Evolutionary conservation across 1,140 invertebrate genomes (phyloP), one percentile per base, ranked within the genome.

Genomic region (Drosophila kepulauana): DNA sequence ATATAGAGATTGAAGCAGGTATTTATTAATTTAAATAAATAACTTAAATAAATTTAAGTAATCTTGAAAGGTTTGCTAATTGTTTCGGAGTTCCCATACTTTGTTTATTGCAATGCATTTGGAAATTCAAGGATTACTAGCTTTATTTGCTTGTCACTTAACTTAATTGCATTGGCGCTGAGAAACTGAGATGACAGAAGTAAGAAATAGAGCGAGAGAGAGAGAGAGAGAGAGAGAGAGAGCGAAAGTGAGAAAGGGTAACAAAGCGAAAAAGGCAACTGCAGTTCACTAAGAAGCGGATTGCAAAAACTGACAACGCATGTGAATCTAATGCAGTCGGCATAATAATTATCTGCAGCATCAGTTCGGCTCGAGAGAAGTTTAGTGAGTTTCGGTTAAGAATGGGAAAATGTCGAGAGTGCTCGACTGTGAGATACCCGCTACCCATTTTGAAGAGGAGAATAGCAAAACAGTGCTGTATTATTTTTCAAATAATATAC

Each of bases 331-430:
- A 88, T 87, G 82, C 82, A 87, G 57, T 73, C 69, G 76, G 79
- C 76, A 87, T 87, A 82, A 79, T 70, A 87, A 87, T 80, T 82
- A 82, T 82, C 58, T 79, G 76, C 84, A 82, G 82, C 82, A 82
- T 88, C 79, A 74, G 70, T 20, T 49, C 11, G 52, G 33, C n/a
- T 7, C 71, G 57, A 56, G 65, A 41, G 57, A 1, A 38, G 71
- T 1, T 41, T 10, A 7, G 13, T 20, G 1, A 46, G 52, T 51
- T 49, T 35, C 2, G n/a, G 13, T 30, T 52, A 59, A 33, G 5
- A 1, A 25, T 62, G 13, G 13, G 15, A 35, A 10, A 8, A 5
- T 6, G 13, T 45, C 1, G 35, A 8, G 10, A 1, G 35, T 38
- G 7, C 20, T 25, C 3, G 20, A 4, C 20, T 25, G 3, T 25